Percentiles rank a stretch among this genome's conserved stretches.
Conservation (phyloP, 2,113 vertebrate species). For the Podiceps cristatus region DNA sequence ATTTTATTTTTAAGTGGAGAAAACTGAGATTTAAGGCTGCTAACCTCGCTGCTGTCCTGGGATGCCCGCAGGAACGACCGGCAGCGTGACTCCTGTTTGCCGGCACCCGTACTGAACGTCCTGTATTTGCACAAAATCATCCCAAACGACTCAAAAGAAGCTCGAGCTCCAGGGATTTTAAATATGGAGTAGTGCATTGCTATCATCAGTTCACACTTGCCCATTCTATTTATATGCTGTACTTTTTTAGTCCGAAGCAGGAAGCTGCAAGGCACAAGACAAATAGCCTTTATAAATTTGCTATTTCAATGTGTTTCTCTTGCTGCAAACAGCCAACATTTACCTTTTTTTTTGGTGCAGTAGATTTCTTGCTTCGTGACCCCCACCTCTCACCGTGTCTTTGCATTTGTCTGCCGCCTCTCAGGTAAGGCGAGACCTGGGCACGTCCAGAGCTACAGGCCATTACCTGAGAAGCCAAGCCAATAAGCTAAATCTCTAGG, state of each 20-base stretch:
- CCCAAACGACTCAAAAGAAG: background rate
- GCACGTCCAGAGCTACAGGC: accelerated
- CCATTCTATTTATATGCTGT: background rate
- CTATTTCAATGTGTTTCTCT: background rate
- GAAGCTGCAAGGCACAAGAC: background rate
- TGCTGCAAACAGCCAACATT: background rate
- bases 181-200: background rate
- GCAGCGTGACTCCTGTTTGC: background rate
- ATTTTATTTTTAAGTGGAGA: conserved; percentile 11
- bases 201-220: background rate
- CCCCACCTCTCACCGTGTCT: background rate
- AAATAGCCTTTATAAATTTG: background rate
- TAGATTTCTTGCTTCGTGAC: background rate
- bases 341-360: background rate
- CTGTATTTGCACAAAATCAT: background rate
- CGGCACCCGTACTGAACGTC: accelerated
- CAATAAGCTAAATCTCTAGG: background rate
- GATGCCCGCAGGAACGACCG: accelerated
- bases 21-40: background rate
- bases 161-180: background rate
- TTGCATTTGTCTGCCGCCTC: background rate
- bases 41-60: background rate
- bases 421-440: background rate
- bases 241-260: background rate
- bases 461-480: background rate